Percentiles rank a stretch among this genome's conserved stretches.
Conservation (phyloP, 2,113 vertebrate species). For the Thinocorus orbignyianus region DNA sequence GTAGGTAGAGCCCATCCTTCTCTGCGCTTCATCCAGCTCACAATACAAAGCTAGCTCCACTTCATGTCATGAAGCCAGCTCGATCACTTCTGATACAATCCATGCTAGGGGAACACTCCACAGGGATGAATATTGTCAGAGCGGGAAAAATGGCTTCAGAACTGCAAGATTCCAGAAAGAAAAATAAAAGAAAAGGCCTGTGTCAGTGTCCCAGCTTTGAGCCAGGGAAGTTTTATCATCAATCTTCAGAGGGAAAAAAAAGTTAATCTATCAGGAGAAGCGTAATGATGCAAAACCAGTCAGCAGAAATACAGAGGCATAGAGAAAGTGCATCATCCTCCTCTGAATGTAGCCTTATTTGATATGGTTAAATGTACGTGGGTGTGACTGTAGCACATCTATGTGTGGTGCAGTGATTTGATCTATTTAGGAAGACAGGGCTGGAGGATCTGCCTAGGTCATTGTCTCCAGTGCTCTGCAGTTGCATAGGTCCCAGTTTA, state of each 20-base stretch:
- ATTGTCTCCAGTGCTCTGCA: background rate
- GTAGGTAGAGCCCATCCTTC: background rate
- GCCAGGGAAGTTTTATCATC: background rate
- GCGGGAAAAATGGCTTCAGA: background rate
- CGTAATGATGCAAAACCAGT: background rate
- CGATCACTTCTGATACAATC: background rate
- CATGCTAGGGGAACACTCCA: background rate
- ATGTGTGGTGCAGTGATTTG: accelerated
- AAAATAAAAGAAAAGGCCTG: background rate
- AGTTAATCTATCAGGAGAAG: background rate
- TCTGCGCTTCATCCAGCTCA: background rate
- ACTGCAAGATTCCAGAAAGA: background rate
- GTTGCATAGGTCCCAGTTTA: background rate
- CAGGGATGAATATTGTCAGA: background rate
- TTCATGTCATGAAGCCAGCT: background rate
- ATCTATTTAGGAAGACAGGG: background rate
- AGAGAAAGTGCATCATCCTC: background rate
- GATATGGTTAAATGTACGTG: background rate
- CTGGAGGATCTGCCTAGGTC: background rate
- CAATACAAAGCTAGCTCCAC: background rate
- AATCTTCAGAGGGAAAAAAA: background rate
- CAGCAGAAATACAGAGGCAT: background rate
- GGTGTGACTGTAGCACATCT: background rate
- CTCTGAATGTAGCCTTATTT: background rate
- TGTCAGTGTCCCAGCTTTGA: background rate